These are phyloP conservation scores for Drosophila melanosoma DNA, from an alignment of 2,888 invertebrate genomes.

Conservation along the genomic window DNA sequence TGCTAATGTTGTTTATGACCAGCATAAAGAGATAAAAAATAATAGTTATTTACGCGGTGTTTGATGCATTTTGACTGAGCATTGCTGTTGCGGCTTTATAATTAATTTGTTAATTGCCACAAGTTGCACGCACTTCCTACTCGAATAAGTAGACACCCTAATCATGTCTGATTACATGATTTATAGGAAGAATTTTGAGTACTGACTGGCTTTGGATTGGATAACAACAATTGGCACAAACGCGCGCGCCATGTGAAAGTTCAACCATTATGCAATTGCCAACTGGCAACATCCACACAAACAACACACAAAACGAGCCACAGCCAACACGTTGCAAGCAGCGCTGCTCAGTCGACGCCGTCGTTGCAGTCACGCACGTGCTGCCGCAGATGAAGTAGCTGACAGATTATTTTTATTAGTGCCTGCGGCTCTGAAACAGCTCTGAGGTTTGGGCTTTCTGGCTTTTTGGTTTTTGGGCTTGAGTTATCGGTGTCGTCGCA, in stretches of 20 bases:
- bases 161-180: constrained; percentile 55
- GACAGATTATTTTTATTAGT: constrained; percentile 68
- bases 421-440: constrained; percentile 36
- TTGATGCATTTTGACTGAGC: constrained; percentile 32
- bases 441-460: constrained; percentile 1
- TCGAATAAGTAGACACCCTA: constrained; percentile 20
- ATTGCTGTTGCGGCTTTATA: constrained; percentile 44
- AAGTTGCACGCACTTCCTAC: constrained; percentile 58
- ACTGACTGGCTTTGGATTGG: constrained; percentile 24
- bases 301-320: constrained; percentile 18
- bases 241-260: constrained; percentile 64
- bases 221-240: constrained; percentile 45
- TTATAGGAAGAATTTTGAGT: constrained; percentile 65
- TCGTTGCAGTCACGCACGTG: constrained; percentile 69
- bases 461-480: constrained; percentile 4
- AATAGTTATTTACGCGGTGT: constrained; percentile 38
- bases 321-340: constrained; percentile 42
- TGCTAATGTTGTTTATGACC: constrained; percentile 27
- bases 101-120: constrained; percentile 67
- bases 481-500: constrained; percentile 56
- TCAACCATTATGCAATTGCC: constrained; percentile 62
- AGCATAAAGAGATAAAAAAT: constrained; percentile 7
- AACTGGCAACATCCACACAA: constrained; percentile 19
- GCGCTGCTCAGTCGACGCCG: constrained; percentile 27
- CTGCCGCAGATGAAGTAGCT: constrained; percentile 67